A percentile compares a stretch with the other conserved stretches of the same genome.
phyloP scores from a whole-genome alignment of 2,797 vertebrate species.

The Hippopotamyrus pictus region DNA sequence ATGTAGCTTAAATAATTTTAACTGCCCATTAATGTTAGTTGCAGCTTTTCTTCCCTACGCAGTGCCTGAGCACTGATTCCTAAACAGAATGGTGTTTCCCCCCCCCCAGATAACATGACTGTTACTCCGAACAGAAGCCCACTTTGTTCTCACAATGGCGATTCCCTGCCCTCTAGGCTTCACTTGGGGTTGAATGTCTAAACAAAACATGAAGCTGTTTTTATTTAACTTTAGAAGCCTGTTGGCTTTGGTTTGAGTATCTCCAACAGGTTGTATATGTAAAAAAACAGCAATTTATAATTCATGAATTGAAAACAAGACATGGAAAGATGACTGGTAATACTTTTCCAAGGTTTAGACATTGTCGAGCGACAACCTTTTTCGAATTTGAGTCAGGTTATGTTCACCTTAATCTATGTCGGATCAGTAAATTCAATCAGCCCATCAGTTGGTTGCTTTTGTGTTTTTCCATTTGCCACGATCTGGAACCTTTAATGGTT shows the following conservation, averaged over 20 bases:
- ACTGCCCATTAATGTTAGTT: neutral
- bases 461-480: neutral
- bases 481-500: neutral
- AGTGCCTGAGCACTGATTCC: neutral
- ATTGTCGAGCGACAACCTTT: neutral
- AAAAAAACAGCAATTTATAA: neutral
- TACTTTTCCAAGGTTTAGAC: neutral
- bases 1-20: neutral
- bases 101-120: neutral
- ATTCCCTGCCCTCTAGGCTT: neutral
- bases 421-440: neutral
- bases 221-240: neutral
- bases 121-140: neutral
- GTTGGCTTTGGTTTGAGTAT: neutral
- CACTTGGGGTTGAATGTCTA: neutral
- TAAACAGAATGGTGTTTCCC: neutral
- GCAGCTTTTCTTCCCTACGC: neutral
- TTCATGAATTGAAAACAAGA: neutral
- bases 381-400: neutral
- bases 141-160: neutral
- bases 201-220: neutral
- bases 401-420: neutral
- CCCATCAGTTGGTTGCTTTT: neutral
- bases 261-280: neutral
- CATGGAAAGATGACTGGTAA: neutral